A percentile compares a stretch with the other conserved stretches of the same genome.
phyloP scores from a whole-genome alignment of 2,888 invertebrate genomes.

The Chaetoderma sp. region DNA sequence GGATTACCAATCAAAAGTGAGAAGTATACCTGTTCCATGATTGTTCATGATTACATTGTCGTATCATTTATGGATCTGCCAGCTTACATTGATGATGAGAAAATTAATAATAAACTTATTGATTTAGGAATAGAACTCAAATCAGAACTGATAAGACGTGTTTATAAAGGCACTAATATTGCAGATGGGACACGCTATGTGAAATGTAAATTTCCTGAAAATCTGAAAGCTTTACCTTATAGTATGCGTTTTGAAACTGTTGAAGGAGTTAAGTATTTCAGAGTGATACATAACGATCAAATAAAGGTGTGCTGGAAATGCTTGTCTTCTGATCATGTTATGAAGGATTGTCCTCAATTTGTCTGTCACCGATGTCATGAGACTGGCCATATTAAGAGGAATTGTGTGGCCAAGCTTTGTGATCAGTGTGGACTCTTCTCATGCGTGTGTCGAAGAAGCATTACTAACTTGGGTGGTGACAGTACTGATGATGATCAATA shows the following conservation, averaged over 20 bases:
- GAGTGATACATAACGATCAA: constrained; percentile 1
- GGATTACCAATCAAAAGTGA: too few species aligned
- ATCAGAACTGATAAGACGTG: neutral
- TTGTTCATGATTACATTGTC: too few species aligned
- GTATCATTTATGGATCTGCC: constrained; percentile 3
- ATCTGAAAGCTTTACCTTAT: constrained; percentile 1
- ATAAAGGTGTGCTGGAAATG: neutral
- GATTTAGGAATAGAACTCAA: neutral
- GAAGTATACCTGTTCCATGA: too few species aligned
- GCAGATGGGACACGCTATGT: neutral
- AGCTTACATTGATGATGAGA: neutral
- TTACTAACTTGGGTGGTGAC: too few species aligned
- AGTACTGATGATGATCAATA: too few species aligned
- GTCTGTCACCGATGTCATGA: neutral
- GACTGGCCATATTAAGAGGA: neutral
- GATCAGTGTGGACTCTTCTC: neutral
- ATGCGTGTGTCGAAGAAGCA: too few species aligned
- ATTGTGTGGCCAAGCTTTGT: neutral
- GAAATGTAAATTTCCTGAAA: neutral
- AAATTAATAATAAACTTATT: neutral
- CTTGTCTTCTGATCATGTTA: neutral
- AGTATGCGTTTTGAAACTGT: neutral
- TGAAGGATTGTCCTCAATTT: neutral
- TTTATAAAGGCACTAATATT: neutral
- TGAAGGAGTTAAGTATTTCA: neutral